Evolutionary conservation across 2,888 invertebrate genomes (phyloP), one percentile per base, ranked within the genome.

Genomic region (Tachystola acroxantha): DNA sequence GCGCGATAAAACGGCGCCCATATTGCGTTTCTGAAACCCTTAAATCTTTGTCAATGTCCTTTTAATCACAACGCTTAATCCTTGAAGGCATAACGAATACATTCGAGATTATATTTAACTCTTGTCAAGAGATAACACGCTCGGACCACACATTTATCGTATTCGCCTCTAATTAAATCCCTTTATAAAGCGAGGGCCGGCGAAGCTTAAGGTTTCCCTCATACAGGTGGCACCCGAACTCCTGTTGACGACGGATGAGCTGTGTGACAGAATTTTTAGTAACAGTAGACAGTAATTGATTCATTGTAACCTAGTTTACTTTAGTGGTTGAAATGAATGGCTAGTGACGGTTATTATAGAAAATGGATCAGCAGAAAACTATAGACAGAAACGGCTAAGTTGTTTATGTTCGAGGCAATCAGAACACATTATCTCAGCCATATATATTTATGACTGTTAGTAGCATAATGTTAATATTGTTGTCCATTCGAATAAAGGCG

Each of bases 121-220:
- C 69, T 64, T 67, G 73, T 77, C 70, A 68, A 49, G 53, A 44
- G 74, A 77, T 77, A 74, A 65, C 59, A 50, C 37, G 57, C 45
- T 49, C 41, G 69, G 80, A 80, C 78, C 80, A 77, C 81, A 79
- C 80, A 73, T 68, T 73, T 74, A 76, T 74, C 71, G 71, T 62
- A 66, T 66, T 52, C 56, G 56, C 60, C 55, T 61, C 59, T 60
- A 65, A 67, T 66, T 69, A 65, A 76, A 78, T 58, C 62, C 64
- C 62, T 66, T 69, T 68, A 66, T 55, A 66, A 63, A 60, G 50
- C 34, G 42, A 44, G 40, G 39, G 37, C 48, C 46, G 44, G 45
- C 40, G 37, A 38, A 31, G 39, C 36, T 35, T 43, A 43, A 46
- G 16, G 16, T 16, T 6, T 16, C 16, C 16, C 6, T 6, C 16